Conservation (phyloP, 2,888 invertebrate species). For the Thecophora atra region DNA sequence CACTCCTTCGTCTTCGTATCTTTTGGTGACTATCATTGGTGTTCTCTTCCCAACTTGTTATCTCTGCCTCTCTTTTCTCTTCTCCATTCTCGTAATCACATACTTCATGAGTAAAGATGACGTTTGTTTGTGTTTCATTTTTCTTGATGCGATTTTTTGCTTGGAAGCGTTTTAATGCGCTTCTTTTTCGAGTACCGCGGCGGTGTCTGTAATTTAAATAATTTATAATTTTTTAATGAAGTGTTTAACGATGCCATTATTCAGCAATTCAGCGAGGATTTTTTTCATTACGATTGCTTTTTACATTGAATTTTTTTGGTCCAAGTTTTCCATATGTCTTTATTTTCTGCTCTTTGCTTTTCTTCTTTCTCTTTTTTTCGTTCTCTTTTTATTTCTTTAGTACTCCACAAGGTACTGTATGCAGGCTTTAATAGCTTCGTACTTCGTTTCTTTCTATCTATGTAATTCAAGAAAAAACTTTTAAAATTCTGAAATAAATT, state of each 20-base stretch:
- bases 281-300: no score
- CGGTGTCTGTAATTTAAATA: conserved; percentile 55
- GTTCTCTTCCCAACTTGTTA: no score
- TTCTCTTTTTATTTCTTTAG: no score
- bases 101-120: conserved; percentile 15
- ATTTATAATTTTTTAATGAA: conserved; percentile 61
- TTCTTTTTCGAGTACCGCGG: conserved; percentile 48
- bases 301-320: conserved; percentile 3
- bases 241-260: conserved; percentile 48
- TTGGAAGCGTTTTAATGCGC: conserved; percentile 46
- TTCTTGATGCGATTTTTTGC: conserved; percentile 44
- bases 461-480: no score
- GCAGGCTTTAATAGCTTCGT: no score
- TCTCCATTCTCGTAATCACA: not conserved
- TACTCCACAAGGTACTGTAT: no score
- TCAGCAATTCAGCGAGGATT: not conserved
- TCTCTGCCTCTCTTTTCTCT: not conserved
- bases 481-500: no score
- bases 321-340: no score
- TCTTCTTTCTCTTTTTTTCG: no score
- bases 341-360: no score
- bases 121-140: not conserved
- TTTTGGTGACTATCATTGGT: not conserved
- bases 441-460: no score
- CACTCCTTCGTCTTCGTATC: not conserved